Evolutionary conservation across 1,140 invertebrate species (phyloP).

Genomic region (Drosophila takahashii): DNA sequence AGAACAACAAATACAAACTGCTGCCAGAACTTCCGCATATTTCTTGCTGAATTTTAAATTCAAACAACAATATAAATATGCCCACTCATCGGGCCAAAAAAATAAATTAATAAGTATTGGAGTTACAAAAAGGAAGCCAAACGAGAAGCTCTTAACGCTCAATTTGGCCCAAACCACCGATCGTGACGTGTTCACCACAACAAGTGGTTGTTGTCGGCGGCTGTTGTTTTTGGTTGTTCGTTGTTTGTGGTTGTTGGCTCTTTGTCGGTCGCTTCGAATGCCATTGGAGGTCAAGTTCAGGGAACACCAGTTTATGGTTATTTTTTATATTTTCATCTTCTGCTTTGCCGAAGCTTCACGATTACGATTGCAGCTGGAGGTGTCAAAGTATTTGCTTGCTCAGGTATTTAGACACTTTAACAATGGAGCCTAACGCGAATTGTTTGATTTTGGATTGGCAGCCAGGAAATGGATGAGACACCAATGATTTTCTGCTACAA

Average conservation of each 20-base stretch:
- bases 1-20: not conserved
- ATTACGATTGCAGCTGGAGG: constrained; percentile 4
- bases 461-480: constrained; percentile 16
- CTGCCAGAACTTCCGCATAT: constrained; percentile 57
- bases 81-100: constrained; percentile 9
- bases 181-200: constrained; percentile 52
- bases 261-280: constrained; percentile 16
- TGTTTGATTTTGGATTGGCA: not conserved
- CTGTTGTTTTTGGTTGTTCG: constrained; percentile 14
- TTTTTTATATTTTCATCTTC: constrained; percentile 22
- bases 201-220: constrained; percentile 15
- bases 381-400: constrained; percentile 16
- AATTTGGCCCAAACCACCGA: constrained; percentile 25
- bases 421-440: not conserved
- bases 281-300: constrained; percentile 75
- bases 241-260: constrained; percentile 1
- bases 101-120: constrained; percentile 35
- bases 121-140: constrained; percentile 35
- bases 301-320: constrained; percentile 53
- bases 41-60: constrained; percentile 14
- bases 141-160: constrained; percentile 48
- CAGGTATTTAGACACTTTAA: constrained; percentile 14
- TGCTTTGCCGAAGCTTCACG: constrained; percentile 4
- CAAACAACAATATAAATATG: constrained; percentile 39
- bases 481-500: not conserved